These are phyloP conservation scores for Gymnothorax reevesii DNA, from an alignment of 2,797 vertebrate species.

Conservation along the genomic window DNA sequence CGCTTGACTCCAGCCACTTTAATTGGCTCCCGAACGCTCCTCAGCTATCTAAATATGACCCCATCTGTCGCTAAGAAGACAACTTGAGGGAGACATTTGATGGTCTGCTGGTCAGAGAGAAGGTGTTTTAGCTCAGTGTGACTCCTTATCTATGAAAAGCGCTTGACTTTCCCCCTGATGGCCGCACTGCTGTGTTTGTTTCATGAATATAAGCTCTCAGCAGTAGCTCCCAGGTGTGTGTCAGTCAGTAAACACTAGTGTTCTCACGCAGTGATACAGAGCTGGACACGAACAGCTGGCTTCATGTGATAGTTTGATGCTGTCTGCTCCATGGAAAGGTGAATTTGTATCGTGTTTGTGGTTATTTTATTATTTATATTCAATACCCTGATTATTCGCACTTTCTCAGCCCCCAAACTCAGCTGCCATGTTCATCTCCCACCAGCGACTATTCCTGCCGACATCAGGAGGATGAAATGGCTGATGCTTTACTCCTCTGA, in stretches of 20 bases:
- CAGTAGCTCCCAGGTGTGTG: background rate
- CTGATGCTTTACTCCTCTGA: no score
- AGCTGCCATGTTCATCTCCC: no score
- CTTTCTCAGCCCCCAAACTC: no score
- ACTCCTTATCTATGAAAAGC: background rate
- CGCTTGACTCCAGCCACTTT: background rate
- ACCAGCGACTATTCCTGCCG: no score
- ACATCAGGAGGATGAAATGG: no score
- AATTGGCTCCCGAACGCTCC: background rate
- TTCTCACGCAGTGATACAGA: background rate
- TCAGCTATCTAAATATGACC: background rate
- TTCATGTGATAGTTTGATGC: background rate
- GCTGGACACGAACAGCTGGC: background rate
- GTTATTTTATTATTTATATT: no score
- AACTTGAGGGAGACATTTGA: background rate
- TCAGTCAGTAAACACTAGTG: background rate
- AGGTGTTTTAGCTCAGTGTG: background rate
- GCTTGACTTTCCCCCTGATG: background rate
- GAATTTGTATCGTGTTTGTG: no score
- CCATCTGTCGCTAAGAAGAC: background rate
- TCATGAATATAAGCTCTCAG: background rate
- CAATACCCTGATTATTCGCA: no score
- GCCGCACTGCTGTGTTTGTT: background rate
- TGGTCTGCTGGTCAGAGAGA: background rate
- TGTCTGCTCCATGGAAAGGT: no score